Evolutionary conservation across 2,888 invertebrate genomes (phyloP), one percentile per base, ranked within the genome.

Genomic region (Lasioglossum oenotherae): DNA sequence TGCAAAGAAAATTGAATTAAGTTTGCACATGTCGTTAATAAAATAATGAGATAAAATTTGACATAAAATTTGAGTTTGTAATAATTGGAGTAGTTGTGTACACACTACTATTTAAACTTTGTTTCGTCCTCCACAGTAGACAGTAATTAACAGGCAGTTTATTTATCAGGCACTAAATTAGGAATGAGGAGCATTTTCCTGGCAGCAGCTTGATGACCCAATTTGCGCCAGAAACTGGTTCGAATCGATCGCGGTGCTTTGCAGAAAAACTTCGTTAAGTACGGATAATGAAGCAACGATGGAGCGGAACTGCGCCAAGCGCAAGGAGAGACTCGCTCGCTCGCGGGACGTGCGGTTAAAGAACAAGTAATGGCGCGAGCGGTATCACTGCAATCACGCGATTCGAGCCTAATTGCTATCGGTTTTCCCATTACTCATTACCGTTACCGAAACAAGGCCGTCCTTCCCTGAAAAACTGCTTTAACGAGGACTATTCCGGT

Each of bases 321-420:
- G 84, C 23, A 80, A 72, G 69, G 73, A 69, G 73, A 73, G 44
- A 41, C 71, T 19, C 49, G 78, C 67, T 78, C 71, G 53, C 27
- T 85, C 35, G 79, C 44, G 79, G 60, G 16, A 35, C 69, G 49
- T 53, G 82, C 73, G 74, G 81, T 64, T 72, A 31, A 81, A 74
- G 86, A 81, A 86, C 64, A 64, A 85, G 86, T 82, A 80, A 80
- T 86, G 86, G 81, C 16, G 77, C 78, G 57, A 23, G 6, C 82
- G 86, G 46, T 82, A 86, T 86, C 82, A 82, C 78, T 81, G 80
- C 82, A 72, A 82, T 87, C 83, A 87, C 82, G 90, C 86, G 82
- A 87, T 89, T 86, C 84, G 87, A 88, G 82, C 84, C 90, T 93
- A 91, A 93, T 92, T 92, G 93, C 91, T 91, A 92, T 92, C 90